Base-by-base conservation (phyloP, 2,113 vertebrate genomes). In the Platycercus adscitus region DNA sequence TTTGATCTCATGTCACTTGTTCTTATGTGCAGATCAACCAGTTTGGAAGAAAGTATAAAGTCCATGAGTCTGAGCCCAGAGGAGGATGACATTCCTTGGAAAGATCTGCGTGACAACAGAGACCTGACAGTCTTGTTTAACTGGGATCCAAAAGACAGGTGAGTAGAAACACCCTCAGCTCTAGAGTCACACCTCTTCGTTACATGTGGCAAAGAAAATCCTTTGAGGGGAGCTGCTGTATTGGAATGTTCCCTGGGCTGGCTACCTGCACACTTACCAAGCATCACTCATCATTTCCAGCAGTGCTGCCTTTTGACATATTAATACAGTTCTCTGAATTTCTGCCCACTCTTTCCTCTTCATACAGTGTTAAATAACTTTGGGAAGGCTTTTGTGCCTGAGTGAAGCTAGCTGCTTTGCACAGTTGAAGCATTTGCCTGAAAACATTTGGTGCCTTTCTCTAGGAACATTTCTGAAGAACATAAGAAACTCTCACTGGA, bases 61-160 rank as follows among this genome's bases (percentile, higher is more conserved):
- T 98, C 99, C 92, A 99, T 99, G 99, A 98, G 98, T 95, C 96
- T 99, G 92, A 99, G 95, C 96, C 98, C 99, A 46, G 99, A 99
- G 93, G 99, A 99, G 83, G 99, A 99, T 44, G 99, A 99, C 97
- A 99, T 99, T 98, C 99, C 99, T 7, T 99, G 99, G 99, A 98
- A 99, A 56, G 98, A 96, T 49, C 95, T 99, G 95, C 98, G 98
- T 91, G 99, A 99, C 97, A 99, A 99, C 97, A 97, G 99, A 93
- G 99, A 99, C 96, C 98, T 99, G 39, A 99, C 99, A 4, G 99
- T 99, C 75, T 98, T 99, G 55, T 99, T 99, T 88, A 98, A 97
- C 97, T 99, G 99, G 99, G 98, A 99, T 96, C 99, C 99, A 43
- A 99, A 98, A 84, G 99, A 99, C 66, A 98, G 98, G 99, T 99